Conservation (phyloP, 2,113 vertebrate genomes). For the Corythaeola cristata region DNA sequence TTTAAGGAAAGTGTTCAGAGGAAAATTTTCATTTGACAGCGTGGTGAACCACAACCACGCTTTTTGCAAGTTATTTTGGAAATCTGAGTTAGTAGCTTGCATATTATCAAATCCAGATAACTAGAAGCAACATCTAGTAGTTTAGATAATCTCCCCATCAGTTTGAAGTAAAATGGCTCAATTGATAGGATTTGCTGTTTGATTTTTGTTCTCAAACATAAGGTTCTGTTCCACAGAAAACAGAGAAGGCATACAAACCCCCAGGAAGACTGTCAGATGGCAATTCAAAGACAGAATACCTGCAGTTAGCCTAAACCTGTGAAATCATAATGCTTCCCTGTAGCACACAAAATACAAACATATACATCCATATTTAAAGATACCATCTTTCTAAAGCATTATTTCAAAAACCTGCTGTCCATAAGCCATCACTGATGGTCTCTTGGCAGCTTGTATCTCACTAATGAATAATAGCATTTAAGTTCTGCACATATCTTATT, state of each 20-base stretch:
- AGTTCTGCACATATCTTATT: not conserved
- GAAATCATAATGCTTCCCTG: not conserved
- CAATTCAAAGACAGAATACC: not conserved
- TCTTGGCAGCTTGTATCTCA: not conserved
- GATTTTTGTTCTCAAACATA: not conserved
- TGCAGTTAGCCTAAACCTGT: not conserved
- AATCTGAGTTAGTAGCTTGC: not conserved
- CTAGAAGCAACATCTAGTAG: not conserved
- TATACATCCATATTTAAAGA: not conserved
- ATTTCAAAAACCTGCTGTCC: not conserved
- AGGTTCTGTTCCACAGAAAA: not conserved
- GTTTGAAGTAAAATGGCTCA: not conserved
- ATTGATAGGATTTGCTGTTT: not conserved
- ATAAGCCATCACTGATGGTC: not conserved
- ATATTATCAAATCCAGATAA: not conserved
- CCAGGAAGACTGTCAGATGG: not conserved
- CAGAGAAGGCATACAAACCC: not conserved
- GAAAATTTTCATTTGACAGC: not conserved
- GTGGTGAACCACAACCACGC: not conserved
- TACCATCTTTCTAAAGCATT: not conserved
- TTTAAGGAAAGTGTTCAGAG: not conserved
- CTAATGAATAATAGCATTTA: not conserved
- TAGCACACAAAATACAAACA: not conserved
- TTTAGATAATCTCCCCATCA: not conserved
- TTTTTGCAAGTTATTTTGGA: conserved; percentile 14